Evolutionary conservation across 2,888 invertebrate genomes (phyloP).

Genomic region (Eumerus sabulonum): DNA sequence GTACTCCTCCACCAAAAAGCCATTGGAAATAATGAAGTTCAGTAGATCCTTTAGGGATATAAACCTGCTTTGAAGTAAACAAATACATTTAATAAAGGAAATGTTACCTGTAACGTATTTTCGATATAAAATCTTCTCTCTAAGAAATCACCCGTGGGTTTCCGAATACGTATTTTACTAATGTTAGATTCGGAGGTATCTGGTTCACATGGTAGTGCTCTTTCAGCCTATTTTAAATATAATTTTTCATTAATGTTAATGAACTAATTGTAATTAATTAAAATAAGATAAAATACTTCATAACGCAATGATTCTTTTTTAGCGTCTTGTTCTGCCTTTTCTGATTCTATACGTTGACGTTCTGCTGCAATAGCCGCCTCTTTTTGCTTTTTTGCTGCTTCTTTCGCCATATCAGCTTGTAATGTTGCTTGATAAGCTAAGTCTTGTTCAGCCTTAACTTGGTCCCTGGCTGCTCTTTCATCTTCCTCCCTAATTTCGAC

Average conservation of each 20-base stretch:
- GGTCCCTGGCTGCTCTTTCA: slow-evolving; percentile 92
- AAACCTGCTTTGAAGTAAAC: background rate
- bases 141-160: slow-evolving; percentile 88
- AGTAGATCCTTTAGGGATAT: slow-evolving; percentile 82
- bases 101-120: slow-evolving; percentile 80
- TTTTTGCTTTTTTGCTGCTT: slow-evolving; percentile 89
- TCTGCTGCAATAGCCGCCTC: slow-evolving; percentile 84
- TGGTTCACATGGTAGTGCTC: slow-evolving; percentile 87
- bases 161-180: slow-evolving; percentile 88
- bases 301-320: slow-evolving; percentile 84
- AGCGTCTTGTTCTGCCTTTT: slow-evolving; percentile 85
- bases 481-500: slow-evolving; percentile 91
- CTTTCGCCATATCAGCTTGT: slow-evolving; percentile 88
- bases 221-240: slow-evolving; percentile 79
- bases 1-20: slow-evolving; percentile 91
- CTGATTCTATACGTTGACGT: slow-evolving; percentile 86
- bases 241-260: background rate
- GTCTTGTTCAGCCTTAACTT: slow-evolving; percentile 95
- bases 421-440: slow-evolving; percentile 94
- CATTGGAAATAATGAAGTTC: slow-evolving; percentile 93
- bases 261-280: too few species aligned
- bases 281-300: slow-evolving; percentile 71
- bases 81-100: background rate
- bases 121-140: slow-evolving; percentile 85
- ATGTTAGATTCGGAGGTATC: slow-evolving; percentile 81